phyloP scores from a whole-genome alignment of 2,797 vertebrate genomes.

The Anableps anableps region DNA sequence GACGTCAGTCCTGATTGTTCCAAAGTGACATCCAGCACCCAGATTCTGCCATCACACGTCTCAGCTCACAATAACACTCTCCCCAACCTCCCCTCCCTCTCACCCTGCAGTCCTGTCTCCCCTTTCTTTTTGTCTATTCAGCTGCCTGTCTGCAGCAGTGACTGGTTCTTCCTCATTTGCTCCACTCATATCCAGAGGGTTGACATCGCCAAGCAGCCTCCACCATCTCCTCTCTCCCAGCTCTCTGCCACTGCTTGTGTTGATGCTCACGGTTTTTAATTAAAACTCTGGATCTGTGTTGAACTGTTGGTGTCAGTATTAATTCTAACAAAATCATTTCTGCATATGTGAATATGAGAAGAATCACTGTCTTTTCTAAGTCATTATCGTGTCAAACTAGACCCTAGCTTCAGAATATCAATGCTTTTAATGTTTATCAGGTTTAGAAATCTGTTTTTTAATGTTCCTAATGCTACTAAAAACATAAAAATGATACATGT shows the following conservation, averaged over 20 bases:
- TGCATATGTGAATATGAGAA: neutral
- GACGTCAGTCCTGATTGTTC: slow-evolving; percentile 71
- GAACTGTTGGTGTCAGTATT: slow-evolving; percentile 15
- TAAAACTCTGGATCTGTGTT: slow-evolving; percentile 32
- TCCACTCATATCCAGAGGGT: slow-evolving; percentile 62
- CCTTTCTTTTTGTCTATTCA: slow-evolving; percentile 67
- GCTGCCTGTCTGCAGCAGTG: slow-evolving; percentile 68
- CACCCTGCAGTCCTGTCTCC: slow-evolving; percentile 54
- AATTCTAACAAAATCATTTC: slow-evolving; percentile 5
- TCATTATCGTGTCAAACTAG: neutral
- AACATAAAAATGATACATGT: neutral
- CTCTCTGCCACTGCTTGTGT: slow-evolving; percentile 28
- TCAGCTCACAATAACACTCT: slow-evolving; percentile 63
- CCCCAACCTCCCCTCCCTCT: slow-evolving; percentile 20
- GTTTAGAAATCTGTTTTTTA: neutral
- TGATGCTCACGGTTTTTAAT: slow-evolving; percentile 38
- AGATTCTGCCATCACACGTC: slow-evolving; percentile 73
- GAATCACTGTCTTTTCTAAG: neutral
- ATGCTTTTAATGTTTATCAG: neutral
- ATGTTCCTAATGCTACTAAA: no score
- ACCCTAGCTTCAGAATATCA: neutral
- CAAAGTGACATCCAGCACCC: slow-evolving; percentile 70
- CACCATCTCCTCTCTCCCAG: slow-evolving; percentile 28
- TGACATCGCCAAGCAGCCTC: slow-evolving; percentile 61
- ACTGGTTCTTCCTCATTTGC: slow-evolving; percentile 73